Evolutionary conservation across 1,140 invertebrate genomes (phyloP).

Genomic region (Rhagoletis pomonella): DNA sequence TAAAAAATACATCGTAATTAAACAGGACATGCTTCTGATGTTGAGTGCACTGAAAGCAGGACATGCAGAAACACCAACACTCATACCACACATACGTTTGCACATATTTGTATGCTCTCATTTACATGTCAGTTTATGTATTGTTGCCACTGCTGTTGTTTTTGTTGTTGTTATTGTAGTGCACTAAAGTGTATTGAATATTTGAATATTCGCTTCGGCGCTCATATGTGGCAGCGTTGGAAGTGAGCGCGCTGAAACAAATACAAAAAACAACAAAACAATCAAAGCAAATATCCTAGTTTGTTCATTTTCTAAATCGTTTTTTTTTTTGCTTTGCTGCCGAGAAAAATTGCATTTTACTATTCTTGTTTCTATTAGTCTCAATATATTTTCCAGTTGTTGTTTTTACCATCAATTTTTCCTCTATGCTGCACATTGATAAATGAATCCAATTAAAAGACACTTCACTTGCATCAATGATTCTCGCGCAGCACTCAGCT

Average conservation of each 20-base stretch:
- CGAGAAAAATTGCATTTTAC: conserved; percentile 41
- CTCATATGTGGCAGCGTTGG: conserved; percentile 21
- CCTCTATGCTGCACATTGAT: conserved; percentile 50
- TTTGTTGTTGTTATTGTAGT: not conserved
- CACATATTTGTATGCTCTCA: conserved; percentile 40
- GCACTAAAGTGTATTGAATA: conserved; percentile 52
- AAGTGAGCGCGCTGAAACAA: not conserved
- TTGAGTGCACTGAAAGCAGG: conserved; percentile 43
- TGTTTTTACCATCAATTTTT: conserved; percentile 44
- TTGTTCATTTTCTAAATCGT: conserved; percentile 4
- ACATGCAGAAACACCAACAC: not conserved
- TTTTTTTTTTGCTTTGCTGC: not conserved
- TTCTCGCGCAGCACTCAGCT: conserved; percentile 23
- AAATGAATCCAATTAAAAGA: conserved; percentile 53
- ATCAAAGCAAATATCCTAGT: conserved; percentile 17
- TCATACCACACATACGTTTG: not conserved
- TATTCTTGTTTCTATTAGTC: not conserved
- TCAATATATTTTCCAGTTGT: not conserved
- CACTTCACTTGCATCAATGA: conserved; percentile 52
- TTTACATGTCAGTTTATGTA: conserved; percentile 26
- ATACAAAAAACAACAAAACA: not conserved
- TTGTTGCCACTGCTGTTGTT: not conserved
- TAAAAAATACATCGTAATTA: conserved; percentile 56
- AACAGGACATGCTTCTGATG: conserved; percentile 57
- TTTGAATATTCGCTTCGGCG: conserved; percentile 43